A percentile compares a stretch with the other conserved stretches of the same genome.
phyloP scores from a whole-genome alignment of 2,113 vertebrate species.

The Takifugu flavidus region DNA sequence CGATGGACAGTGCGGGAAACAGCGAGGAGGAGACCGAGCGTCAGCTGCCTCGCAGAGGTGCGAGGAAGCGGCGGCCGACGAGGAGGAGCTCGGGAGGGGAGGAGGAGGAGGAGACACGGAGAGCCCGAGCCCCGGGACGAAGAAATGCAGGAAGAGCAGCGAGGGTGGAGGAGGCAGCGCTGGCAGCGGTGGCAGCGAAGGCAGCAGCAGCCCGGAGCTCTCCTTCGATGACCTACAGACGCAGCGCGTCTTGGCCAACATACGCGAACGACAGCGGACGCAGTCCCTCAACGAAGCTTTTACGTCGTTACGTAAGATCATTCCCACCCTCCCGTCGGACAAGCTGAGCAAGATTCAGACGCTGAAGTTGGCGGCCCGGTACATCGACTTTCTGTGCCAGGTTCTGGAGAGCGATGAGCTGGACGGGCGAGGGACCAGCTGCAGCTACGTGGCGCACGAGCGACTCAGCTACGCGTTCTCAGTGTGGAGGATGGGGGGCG shows the following conservation, averaged over 20 bases:
- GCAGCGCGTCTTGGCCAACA: conserved; percentile 96
- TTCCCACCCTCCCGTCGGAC: conserved; percentile 96
- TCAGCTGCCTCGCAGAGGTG: conserved; percentile 78
- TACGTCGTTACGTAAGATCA: conserved; percentile 93
- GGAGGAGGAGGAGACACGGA: conserved; percentile 74
- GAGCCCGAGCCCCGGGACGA: conserved; percentile 83
- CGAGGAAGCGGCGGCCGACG: conserved; percentile 83
- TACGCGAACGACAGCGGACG: conserved; percentile 93
- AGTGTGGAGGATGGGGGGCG: conserved; percentile 98
- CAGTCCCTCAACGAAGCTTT: conserved; percentile 98
- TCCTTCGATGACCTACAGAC: conserved; percentile 94
- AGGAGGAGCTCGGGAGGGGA: conserved; percentile 78
- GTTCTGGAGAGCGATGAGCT: conserved; percentile 96
- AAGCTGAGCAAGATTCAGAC: conserved; percentile 99
- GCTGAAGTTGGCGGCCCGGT: conserved; percentile 92
- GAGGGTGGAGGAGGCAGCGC: conserved; percentile 83
- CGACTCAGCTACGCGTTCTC: conserved; percentile 97
- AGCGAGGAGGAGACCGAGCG: conserved; percentile 93
- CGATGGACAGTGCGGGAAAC: conserved; percentile 93
- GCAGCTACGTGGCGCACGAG: conserved; percentile 98
- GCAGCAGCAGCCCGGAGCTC: conserved; percentile 82
- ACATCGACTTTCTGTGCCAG: conserved; percentile 97
- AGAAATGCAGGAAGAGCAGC: conserved; percentile 83
- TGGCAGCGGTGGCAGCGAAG: conserved; percentile 81
- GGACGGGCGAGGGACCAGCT: conserved; percentile 96